Base-by-base conservation (phyloP, 2,797 vertebrate genomes). In the Sebastolobus altivelis region DNA sequence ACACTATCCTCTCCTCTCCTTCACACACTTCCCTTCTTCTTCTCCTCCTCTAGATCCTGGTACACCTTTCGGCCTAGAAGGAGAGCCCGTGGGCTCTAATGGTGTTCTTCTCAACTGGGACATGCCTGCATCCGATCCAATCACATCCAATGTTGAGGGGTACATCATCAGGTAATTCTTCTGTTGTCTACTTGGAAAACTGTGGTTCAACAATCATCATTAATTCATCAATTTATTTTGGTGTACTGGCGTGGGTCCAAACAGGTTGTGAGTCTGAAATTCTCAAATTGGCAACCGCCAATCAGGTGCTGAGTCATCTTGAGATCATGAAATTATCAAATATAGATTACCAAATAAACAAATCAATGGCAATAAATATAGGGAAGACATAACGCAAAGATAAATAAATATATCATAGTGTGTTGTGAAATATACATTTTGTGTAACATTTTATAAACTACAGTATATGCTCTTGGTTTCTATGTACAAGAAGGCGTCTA, bases 21-120 rank as follows among this genome's bases (percentile, higher is more conserved):
- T 77, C 18, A 56, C 7, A 71, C 52, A 65, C 31, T 22, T 67
- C 6, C 2, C 35, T 16, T 58, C 58, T 68, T 72, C 22, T 59
- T 58, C 58, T 66, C 68, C 22, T 59, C 12, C 27, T 70, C 8
- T 46, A 94, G 94, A 77, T 73, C 96, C 97, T 52, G 95, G 95
- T 11, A 94, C 97, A 13, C 98, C 98, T 40, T 76, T 84, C 55
- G 91, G 72, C 63, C 94, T 98, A 27, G 96, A 96, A 16, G 98
- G 98, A 69, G 96, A 98, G 90, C 91, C 96, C 79, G 97, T 98
- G 11, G 98, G 98, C n/a, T 99, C 98, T 88, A 99, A 97, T 82
- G 98, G 97, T 69, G 98, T 99, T 88, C 94, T 99, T 58, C 95
- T 99, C 1, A 96, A 97, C 12, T 99, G 98, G 98, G 94, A 88